phyloP scores from a whole-genome alignment of 2,797 vertebrate genomes.

The Mus caroli region DNA sequence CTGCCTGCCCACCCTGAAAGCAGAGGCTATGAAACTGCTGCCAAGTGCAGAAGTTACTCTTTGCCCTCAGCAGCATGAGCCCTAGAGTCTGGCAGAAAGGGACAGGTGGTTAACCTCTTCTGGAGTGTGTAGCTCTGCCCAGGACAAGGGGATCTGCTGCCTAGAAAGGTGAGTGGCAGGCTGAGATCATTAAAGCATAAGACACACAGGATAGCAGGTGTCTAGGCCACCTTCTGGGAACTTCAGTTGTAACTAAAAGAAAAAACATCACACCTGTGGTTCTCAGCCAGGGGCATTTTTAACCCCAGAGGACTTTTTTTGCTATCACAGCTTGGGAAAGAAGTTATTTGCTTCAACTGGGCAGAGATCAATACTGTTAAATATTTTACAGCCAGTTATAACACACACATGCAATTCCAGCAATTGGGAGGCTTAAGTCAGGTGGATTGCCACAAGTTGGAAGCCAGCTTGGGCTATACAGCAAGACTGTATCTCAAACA shows the following conservation, averaged over 20 bases:
- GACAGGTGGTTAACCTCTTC: neutral
- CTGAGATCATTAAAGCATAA: neutral
- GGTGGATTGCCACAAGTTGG: neutral
- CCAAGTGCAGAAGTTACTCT: neutral
- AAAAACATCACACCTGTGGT: neutral
- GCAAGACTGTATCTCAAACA: neutral
- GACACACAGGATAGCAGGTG: neutral
- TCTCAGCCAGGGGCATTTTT: constrained; percentile 4
- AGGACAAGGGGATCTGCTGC: neutral
- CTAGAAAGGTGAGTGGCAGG: neutral
- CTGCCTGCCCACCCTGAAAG: constrained; percentile 33
- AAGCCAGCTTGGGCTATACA: neutral
- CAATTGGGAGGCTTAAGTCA: neutral
- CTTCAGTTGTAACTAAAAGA: neutral
- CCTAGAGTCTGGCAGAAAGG: constrained; percentile 5
- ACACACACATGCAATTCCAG: neutral
- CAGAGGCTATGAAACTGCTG: neutral
- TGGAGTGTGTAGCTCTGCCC: neutral
- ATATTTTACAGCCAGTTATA: neutral
- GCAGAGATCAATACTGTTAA: neutral
- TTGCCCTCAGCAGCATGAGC: neutral
- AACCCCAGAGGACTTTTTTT: neutral
- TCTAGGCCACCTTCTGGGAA: neutral
- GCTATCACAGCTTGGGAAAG: neutral
- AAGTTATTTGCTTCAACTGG: neutral